A percentile compares a stretch with the other conserved stretches of the same genome.
phyloP scores from a whole-genome alignment of 2,113 vertebrate genomes.

The Phalacrocorax pelagicus region DNA sequence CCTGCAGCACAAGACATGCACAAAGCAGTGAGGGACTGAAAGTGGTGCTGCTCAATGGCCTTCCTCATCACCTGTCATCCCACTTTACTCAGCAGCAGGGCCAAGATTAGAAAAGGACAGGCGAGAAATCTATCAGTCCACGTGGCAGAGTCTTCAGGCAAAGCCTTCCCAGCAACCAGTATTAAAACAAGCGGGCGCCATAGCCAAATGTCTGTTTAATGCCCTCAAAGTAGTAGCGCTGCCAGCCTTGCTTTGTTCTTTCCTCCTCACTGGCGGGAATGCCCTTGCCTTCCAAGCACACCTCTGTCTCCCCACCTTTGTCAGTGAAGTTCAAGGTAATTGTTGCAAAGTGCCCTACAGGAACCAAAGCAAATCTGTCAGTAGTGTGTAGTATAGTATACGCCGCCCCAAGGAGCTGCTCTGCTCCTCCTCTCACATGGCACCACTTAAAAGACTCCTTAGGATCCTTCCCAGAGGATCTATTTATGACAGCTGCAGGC shows the following conservation, averaged over 20 bases:
- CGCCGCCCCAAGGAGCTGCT: neutral
- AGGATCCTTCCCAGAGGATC: neutral
- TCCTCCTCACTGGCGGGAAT: slow-evolving; percentile 87
- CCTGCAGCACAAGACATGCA: slow-evolving; percentile 80
- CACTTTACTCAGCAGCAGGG: slow-evolving; percentile 59
- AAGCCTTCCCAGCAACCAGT: neutral
- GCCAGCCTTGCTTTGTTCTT: slow-evolving; percentile 89
- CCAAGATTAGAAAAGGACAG: slow-evolving; percentile 63
- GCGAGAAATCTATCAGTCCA: slow-evolving; percentile 69
- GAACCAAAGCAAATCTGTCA: slow-evolving; percentile 28
- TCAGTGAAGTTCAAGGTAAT: slow-evolving; percentile 83
- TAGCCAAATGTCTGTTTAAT: slow-evolving; percentile 96
- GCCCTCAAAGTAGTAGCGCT: slow-evolving; percentile 90
- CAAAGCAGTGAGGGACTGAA: slow-evolving; percentile 71
- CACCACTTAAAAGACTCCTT: neutral
- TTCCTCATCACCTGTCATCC: slow-evolving; percentile 70
- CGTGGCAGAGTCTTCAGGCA: slow-evolving; percentile 51
- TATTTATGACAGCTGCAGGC: neutral
- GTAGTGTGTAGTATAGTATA: neutral
- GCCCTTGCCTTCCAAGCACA: slow-evolving; percentile 83
- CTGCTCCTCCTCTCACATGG: neutral
- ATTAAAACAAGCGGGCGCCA: slow-evolving; percentile 87
- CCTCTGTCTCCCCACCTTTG: slow-evolving; percentile 83
- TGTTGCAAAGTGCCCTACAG: slow-evolving; percentile 86
- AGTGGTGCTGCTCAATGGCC: slow-evolving; percentile 63